A percentile compares a stretch with the other conserved stretches of the same genome.
These are phyloP conservation scores for Aspidiotus rigidus DNA, from an alignment of 2,888 invertebrate genomes.

Conservation along the genomic window DNA sequence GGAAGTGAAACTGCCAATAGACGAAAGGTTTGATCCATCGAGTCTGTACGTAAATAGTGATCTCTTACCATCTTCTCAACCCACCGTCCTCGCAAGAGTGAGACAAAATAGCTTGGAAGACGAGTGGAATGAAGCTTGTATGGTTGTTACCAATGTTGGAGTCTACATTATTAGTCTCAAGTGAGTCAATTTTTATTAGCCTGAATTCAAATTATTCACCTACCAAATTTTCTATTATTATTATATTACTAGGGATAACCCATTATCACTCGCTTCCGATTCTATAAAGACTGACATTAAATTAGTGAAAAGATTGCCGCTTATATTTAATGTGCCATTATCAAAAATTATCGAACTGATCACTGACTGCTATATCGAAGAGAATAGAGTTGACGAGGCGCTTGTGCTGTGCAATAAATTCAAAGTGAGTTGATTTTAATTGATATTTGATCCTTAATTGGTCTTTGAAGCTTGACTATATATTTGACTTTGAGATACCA, in stretches of 20 bases:
- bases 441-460: too few species aligned
- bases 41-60: not conserved
- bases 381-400: slow-evolving; percentile 67
- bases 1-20: slow-evolving; percentile 1
- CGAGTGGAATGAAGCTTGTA: slow-evolving; percentile 42
- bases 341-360: slow-evolving; percentile 52
- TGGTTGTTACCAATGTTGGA: slow-evolving; percentile 52
- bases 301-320: slow-evolving; percentile 9
- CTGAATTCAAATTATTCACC: not conserved
- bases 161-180: slow-evolving; percentile 49
- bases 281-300: slow-evolving; percentile 14
- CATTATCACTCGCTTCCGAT: slow-evolving; percentile 17
- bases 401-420: slow-evolving; percentile 70
- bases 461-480: too few species aligned
- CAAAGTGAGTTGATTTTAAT: slow-evolving; percentile 38
- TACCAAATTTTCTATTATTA: not conserved
- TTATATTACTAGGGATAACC: slow-evolving; percentile 8
- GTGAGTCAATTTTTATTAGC: slow-evolving; percentile 24
- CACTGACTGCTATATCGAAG: slow-evolving; percentile 68
- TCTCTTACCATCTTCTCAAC: not conserved
- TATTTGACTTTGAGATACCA: not conserved
- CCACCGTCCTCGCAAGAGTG: not conserved
- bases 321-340: slow-evolving; percentile 18
- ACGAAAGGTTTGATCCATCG: not conserved
- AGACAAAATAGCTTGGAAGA: slow-evolving; percentile 29